Evolutionary conservation across 2,888 invertebrate genomes (phyloP).

Genomic region (Acronicta aceris): DNA sequence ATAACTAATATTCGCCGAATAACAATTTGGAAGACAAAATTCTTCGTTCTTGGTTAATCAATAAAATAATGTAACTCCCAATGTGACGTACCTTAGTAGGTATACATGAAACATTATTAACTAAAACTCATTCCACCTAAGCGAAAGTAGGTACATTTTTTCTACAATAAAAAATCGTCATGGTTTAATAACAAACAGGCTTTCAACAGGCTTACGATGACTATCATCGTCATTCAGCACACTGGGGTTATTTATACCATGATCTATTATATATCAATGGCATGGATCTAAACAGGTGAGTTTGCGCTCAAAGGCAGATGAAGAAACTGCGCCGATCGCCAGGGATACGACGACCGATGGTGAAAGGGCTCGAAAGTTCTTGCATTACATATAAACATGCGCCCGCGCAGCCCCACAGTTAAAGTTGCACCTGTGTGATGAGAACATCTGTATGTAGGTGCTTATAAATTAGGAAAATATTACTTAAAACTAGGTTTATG

Average conservation of each 20-base stretch:
- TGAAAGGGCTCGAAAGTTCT: conserved; percentile 80
- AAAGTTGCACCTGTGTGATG: conserved; percentile 18
- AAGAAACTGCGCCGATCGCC: conserved; percentile 55
- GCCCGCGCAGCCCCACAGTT: conserved; percentile 48
- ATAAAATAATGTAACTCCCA: too few species aligned
- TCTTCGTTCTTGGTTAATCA: neutral
- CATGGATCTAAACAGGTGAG: conserved; percentile 49
- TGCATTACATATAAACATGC: conserved; percentile 51
- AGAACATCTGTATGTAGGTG: conserved; percentile 25
- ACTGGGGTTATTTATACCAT: conserved; percentile 25
- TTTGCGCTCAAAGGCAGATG: conserved; percentile 57
- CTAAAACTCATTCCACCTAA: neutral
- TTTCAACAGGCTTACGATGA: conserved; percentile 37
- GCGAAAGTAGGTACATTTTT: conserved; percentile 19
- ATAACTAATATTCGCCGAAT: conserved; percentile 7
- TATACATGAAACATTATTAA: neutral
- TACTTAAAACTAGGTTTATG: too few species aligned
- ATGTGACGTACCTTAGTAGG: too few species aligned
- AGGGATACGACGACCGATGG: conserved; percentile 69
- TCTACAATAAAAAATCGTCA: conserved; percentile 24
- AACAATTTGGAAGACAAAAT: conserved; percentile 9
- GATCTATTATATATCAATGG: conserved; percentile 45
- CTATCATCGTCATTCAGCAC: conserved; percentile 36
- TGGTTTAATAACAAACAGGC: conserved; percentile 28
- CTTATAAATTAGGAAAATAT: neutral